A percentile compares a stretch with the other conserved stretches of the same genome.
Evolutionary conservation across 2,888 invertebrate genomes (phyloP).

Genomic region (Trachelus iudaicus): DNA sequence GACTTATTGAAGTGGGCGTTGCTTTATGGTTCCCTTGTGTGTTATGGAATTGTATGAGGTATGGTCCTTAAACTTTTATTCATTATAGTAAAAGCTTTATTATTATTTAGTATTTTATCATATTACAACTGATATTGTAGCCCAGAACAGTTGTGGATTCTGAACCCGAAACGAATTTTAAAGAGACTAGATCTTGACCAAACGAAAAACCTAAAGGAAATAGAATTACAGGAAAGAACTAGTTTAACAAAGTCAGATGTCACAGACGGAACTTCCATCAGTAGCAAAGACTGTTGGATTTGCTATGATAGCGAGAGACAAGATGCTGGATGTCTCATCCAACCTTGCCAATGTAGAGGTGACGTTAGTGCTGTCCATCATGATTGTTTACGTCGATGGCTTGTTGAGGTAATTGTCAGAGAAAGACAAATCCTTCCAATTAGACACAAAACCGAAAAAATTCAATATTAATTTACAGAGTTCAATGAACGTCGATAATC

Average conservation of each 20-base stretch:
- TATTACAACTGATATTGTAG: slow-evolving; percentile 43
- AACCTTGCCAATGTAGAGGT: slow-evolving; percentile 90
- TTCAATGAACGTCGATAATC: slow-evolving; percentile 74
- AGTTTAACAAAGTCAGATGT: slow-evolving; percentile 24
- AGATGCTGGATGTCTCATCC: slow-evolving; percentile 82
- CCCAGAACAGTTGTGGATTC: slow-evolving; percentile 91
- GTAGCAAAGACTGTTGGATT: slow-evolving; percentile 88
- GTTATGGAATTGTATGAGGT: slow-evolving; percentile 94
- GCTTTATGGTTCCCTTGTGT: slow-evolving; percentile 96
- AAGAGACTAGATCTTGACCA: slow-evolving; percentile 69
- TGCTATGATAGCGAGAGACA: slow-evolving; percentile 86
- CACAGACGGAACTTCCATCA: slow-evolving; percentile 69
- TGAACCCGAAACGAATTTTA: slow-evolving; percentile 89
- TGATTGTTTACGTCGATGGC: slow-evolving; percentile 89
- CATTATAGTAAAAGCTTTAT: background rate
- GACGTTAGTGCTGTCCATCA: slow-evolving; percentile 94
- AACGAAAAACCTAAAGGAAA: slow-evolving; percentile 53
- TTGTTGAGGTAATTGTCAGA: slow-evolving; percentile 78
- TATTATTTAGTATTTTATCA: background rate
- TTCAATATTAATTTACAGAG: slow-evolving; percentile 66
- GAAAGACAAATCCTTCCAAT: background rate
- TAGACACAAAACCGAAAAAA: background rate
- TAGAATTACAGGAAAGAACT: slow-evolving; percentile 56
- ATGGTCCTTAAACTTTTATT: slow-evolving; percentile 2
- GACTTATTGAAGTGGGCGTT: slow-evolving; percentile 91